These are phyloP conservation scores for Eledona agricola DNA, from an alignment of 2,888 invertebrate genomes.

Conservation along the genomic window DNA sequence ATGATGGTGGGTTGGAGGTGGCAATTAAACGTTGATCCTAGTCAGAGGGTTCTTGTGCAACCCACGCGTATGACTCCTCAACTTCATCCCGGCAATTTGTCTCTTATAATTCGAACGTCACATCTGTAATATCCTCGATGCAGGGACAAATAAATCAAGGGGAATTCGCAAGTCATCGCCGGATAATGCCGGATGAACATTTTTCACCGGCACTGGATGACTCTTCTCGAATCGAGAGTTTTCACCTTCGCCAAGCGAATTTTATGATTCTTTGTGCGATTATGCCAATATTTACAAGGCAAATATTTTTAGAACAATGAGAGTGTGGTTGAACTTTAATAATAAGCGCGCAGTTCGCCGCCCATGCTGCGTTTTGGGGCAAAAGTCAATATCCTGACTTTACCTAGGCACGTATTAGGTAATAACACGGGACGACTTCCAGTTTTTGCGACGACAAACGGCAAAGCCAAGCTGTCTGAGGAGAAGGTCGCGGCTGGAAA, in stretches of 20 bases:
- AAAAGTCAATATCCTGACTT: slow-evolving; percentile 53
- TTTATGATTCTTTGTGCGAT: slow-evolving; percentile 31
- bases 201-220: slow-evolving; percentile 11
- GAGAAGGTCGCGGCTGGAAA: slow-evolving; percentile 44
- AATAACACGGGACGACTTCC: slow-evolving; percentile 48
- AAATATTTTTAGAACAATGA: slow-evolving; percentile 38
- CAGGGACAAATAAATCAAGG: slow-evolving; percentile 13
- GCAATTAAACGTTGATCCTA: background rate
- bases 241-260: slow-evolving; percentile 3
- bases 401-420: slow-evolving; percentile 55
- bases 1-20: slow-evolving; percentile 1
- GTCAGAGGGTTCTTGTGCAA: no score
- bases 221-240: slow-evolving; percentile 6
- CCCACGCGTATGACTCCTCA: slow-evolving; percentile 3
- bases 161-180: slow-evolving; percentile 15
- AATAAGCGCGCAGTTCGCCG: background rate
- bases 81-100: slow-evolving; percentile 4
- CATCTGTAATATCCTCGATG: slow-evolving; percentile 14
- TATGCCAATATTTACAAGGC: slow-evolving; percentile 36
- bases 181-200: slow-evolving; percentile 9
- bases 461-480: slow-evolving; percentile 53
- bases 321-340: slow-evolving; percentile 36
- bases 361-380: slow-evolving; percentile 20
- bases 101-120: slow-evolving; percentile 8
- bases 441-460: slow-evolving; percentile 48